Conservation (phyloP, 1,140 invertebrate species). For the Archivesica marissinica region DNA sequence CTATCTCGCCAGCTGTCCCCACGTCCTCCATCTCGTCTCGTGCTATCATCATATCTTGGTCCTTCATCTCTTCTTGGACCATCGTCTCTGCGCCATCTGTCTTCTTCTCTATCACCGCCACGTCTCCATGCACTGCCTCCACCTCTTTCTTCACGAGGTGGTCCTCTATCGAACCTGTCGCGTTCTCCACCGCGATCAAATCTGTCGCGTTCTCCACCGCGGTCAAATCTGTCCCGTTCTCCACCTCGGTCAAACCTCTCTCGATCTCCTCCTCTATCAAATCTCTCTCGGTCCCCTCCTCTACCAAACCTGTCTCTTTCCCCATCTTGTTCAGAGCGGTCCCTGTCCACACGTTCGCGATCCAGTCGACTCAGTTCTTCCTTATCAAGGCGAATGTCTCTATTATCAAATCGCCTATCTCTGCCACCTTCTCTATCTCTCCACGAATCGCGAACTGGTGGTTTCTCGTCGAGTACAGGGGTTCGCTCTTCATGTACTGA, state of each 20-base stretch:
- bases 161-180: constrained; percentile 1
- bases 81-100: constrained; percentile 27
- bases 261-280: constrained; percentile 7
- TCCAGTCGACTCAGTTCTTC: constrained; percentile 54
- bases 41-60: constrained; percentile 39
- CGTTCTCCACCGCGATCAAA: constrained; percentile 5
- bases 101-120: constrained; percentile 49
- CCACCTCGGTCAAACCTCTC: constrained; percentile 21
- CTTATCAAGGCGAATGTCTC: constrained; percentile 55
- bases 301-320: constrained; percentile 19
- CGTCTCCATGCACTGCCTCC: constrained; percentile 59
- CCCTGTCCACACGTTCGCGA: constrained; percentile 7
- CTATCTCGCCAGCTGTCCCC: constrained; percentile 38
- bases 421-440: constrained; percentile 51
- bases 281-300: neutral
- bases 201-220: constrained; percentile 2
- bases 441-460: constrained; percentile 43
- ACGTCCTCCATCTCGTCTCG: constrained; percentile 37
- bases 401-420: constrained; percentile 31
- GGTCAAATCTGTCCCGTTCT: constrained; percentile 44
- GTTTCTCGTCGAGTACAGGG: constrained; percentile 32
- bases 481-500: constrained; percentile 1
- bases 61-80: constrained; percentile 31
- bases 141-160: constrained; percentile 49
- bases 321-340: too few species aligned